Evolutionary conservation across 2,113 vertebrate species (phyloP), one percentile per base, ranked within the genome.

Genomic region (Labrus mixtus): DNA sequence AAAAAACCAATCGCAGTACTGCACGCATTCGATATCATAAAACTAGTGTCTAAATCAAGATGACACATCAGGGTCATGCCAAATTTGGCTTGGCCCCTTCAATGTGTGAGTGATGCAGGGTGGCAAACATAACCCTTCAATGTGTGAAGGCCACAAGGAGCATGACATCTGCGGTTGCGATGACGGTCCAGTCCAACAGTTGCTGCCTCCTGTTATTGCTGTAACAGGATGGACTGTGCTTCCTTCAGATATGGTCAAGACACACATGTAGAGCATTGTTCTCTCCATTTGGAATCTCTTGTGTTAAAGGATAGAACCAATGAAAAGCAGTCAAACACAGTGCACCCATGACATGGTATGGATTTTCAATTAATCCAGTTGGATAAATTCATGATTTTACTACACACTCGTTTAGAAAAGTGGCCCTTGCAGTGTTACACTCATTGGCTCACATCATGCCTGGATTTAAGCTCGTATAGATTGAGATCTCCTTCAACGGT

Each of bases 1-100:
- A 56, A 71, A 41, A 78, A 85, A 69, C 50, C 57, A 82, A 58
- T 29, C 1, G 15, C 64, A 33, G 48, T 76, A 48, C 22, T 25
- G 53, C 72, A 16, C 15, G 23, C 58, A 69, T 54, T 55, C 77
- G 63, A 87, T 85, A 86, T 90, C 81, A 9, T 22, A 69, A 84
- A 85, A 74, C 76, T 39, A 60, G 67, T 73, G 81, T 83, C 90
- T 87, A 88, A 93, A 90, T 90, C 84, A 70, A 82, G 78, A 89
- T 82, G 89, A 91, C 91, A 90, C 89, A 90, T 90, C 87, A 81
- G 90, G 89, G 91, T 93, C 89, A 89, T 10, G 83, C 78, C 84
- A 85, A 84, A 91, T 76, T 88, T 67, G 29, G 56, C 88, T 80
- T 43, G 68, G 85, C 82, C 81, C 75, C 68, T 76, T 85, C 76